Evolutionary conservation across 2,888 invertebrate species (phyloP).

Genomic region (Caenorhabditis afra): DNA sequence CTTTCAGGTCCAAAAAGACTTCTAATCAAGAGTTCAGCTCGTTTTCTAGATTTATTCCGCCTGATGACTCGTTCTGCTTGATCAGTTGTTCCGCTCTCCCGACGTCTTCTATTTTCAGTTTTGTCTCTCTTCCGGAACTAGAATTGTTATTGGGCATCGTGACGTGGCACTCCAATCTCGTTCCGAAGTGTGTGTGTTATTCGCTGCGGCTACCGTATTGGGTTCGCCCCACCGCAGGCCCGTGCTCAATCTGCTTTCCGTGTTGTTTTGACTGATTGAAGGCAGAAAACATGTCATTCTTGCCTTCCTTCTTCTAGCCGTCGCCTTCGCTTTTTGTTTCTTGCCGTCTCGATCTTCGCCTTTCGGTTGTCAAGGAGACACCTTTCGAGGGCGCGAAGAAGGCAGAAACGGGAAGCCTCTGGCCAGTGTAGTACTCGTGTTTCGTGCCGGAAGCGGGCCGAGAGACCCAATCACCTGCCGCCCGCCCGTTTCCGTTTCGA

Average conservation of each 20-base stretch:
- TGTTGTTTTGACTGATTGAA: conserved; percentile 1
- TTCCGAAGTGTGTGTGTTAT: conserved; percentile 2
- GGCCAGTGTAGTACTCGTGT: neutral
- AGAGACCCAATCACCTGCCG: conserved; percentile 33
- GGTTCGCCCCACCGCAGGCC: conserved; percentile 4
- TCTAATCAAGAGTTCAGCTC: too few species aligned
- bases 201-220: conserved; percentile 12
- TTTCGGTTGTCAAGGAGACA: conserved; percentile 40
- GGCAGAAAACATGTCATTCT: conserved; percentile 3
- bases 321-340: neutral
- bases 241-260: neutral
- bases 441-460: too few species aligned
- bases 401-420: conserved; percentile 1
- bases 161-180: conserved; percentile 8
- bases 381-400: conserved; percentile 21
- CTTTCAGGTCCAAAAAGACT: too few species aligned
- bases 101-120: neutral
- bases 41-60: too few species aligned
- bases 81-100: neutral
- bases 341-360: conserved; percentile 7
- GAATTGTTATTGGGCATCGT: neutral
- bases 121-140: neutral
- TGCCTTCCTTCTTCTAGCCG: neutral
- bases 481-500: neutral
- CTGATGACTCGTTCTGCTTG: too few species aligned